Evolutionary conservation across 2,113 vertebrate genomes (phyloP).

Genomic region (Serinus canaria): DNA sequence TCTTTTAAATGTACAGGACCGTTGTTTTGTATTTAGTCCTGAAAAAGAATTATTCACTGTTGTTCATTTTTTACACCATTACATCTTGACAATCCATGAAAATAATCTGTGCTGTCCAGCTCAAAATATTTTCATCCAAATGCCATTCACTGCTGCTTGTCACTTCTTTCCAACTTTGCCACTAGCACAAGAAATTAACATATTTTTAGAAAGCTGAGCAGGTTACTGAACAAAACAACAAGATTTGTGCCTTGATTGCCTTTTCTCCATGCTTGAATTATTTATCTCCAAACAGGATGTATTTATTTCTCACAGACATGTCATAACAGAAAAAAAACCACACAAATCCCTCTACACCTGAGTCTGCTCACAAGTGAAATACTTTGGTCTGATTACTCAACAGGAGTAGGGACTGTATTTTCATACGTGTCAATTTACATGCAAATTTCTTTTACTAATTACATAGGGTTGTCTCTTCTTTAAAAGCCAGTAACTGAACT

Average conservation of each 20-base stretch:
- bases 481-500: background rate
- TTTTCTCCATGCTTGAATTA: background rate
- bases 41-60: background rate
- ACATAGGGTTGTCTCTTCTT: background rate
- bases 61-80: background rate
- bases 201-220: background rate
- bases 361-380: background rate
- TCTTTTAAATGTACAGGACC: background rate
- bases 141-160: background rate
- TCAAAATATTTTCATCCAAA: background rate
- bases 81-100: background rate
- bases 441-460: background rate
- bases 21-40: background rate
- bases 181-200: background rate
- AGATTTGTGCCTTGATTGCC: background rate
- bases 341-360: background rate
- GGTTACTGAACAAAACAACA: background rate
- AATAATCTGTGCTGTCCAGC: background rate
- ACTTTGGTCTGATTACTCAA: background rate
- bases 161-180: background rate
- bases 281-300: background rate
- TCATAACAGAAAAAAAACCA: background rate
- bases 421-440: fast-evolving
- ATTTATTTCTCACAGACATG: background rate
- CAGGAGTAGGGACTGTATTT: background rate